phyloP scores from a whole-genome alignment of 2,797 vertebrate genomes.

The Botia almorhae region DNA sequence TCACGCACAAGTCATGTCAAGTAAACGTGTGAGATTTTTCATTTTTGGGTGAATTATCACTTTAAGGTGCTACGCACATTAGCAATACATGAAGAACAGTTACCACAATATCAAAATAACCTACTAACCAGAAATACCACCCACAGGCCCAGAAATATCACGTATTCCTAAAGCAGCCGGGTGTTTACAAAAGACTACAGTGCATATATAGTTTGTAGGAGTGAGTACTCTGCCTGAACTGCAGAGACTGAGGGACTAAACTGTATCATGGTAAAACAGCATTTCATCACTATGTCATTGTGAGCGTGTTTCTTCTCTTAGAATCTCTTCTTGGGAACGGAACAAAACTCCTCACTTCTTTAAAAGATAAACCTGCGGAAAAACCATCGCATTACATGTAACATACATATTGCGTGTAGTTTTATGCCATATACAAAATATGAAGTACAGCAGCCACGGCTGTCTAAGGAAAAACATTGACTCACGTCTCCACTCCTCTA shows the following conservation, averaged over 20 bases:
- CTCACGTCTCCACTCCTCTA: slow-evolving; percentile 94
- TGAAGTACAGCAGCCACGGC: neutral
- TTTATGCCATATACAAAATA: neutral
- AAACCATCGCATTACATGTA: slow-evolving; percentile 20
- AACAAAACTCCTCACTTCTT: slow-evolving; percentile 90
- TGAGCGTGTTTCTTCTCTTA: slow-evolving; percentile 86
- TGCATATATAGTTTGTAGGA: slow-evolving; percentile 22
- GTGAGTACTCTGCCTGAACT: slow-evolving; percentile 25
- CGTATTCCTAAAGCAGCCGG: slow-evolving; percentile 1
- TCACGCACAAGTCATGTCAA: neutral
- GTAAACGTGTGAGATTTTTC: neutral
- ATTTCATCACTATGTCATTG: slow-evolving; percentile 72
- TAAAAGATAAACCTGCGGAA: slow-evolving; percentile 87
- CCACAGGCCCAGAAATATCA: slow-evolving; percentile 3
- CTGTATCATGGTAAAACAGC: slow-evolving; percentile 36
- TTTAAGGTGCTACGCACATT: neutral
- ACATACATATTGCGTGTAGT: neutral
- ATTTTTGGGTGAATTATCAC: neutral
- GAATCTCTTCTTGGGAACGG: slow-evolving; percentile 91
- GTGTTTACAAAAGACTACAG: slow-evolving; percentile 30
- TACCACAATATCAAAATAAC: slow-evolving; percentile 44
- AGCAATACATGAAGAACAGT: slow-evolving; percentile 35
- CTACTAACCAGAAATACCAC: slow-evolving; percentile 18
- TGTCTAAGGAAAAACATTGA: neutral
- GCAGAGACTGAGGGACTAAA: slow-evolving; percentile 8